Base-by-base conservation (phyloP, 2,113 vertebrate genomes). In the Eulemur macaco region DNA sequence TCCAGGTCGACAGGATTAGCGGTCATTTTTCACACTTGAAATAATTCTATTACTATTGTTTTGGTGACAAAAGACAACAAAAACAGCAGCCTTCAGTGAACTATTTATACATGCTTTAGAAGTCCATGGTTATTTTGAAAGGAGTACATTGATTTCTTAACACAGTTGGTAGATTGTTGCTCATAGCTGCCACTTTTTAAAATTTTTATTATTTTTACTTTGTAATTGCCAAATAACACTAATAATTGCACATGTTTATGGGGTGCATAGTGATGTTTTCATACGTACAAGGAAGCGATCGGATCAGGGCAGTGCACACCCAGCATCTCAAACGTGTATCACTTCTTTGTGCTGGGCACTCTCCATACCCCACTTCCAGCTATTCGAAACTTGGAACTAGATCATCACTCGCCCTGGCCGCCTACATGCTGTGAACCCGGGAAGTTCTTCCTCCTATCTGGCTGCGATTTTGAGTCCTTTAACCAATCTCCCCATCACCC, bases 41-140 rank as follows among this genome's bases (percentile, higher is more conserved):
- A 39, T 42, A 8, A 34, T 87, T 39, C 69, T 74, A 2, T 71
- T 74, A 74, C 7, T 90, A 27, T 64, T 73, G 76, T n/a, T 63
- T 39, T 89, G 54, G 60, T 83, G 80, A 73, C 74, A 96, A 50
- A 89, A 42, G n/a, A 37, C 31, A 87, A 86, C 45, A 27, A 78
- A 93, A 78, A 29, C 58, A 47, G 37, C 50, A 74, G 56, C 42
- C 27, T 47, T 58, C 25, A 2, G 0, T 31, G 31, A 84, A 47
- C 23, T 71, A 25, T 45, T 73, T 64, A 42, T 20, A 27, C 5
- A 1, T 34, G 52, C 20, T 60, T 87, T 47, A 76, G 77, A 68
- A 47, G 54, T 25, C 23, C 45, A 29, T 21, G 12, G 4, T 12
- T 69, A 60, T 84, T 63, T 66, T 60, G 50, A 34, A 86, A 76